phyloP scores from a whole-genome alignment of 1,140 invertebrate genomes.

The Rhyacophila brunnea region DNA sequence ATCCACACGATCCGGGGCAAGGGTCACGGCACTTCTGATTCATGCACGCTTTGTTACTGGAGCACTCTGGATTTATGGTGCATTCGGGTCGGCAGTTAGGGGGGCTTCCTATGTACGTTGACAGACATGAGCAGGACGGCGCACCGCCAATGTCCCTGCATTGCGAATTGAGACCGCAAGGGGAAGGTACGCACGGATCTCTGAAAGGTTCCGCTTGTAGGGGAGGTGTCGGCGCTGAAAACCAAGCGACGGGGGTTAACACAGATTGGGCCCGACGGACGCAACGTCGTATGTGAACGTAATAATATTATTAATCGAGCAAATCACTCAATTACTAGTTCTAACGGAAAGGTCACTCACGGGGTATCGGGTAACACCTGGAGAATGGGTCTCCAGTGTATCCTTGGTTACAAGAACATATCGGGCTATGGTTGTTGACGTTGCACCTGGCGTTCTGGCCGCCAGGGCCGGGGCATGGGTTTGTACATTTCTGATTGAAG shows the following conservation, averaged over 20 bases:
- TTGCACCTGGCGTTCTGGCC: conserved; percentile 64
- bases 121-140: conserved; percentile 67
- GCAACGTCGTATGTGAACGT: no score
- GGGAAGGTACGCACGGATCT: conserved; percentile 66
- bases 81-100: conserved; percentile 75
- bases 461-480: conserved; percentile 65
- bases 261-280: conserved; percentile 69
- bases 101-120: conserved; percentile 67
- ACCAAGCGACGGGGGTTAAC: conserved; percentile 69
- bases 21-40: conserved; percentile 73
- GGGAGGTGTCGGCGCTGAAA: conserved; percentile 41
- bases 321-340: neutral
- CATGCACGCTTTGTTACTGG: conserved; percentile 69
- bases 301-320: conserved; percentile 63
- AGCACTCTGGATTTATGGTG: conserved; percentile 69
- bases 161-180: conserved; percentile 72
- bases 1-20: conserved; percentile 74
- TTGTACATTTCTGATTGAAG: conserved; percentile 64
- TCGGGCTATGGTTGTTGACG: conserved; percentile 69
- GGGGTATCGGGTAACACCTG: conserved; percentile 58
- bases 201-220: conserved; percentile 39
- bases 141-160: conserved; percentile 64
- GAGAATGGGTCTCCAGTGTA: conserved; percentile 76
- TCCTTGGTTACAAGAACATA: conserved; percentile 66
- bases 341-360: conserved; percentile 44